Conservation (phyloP, 1,140 invertebrate genomes). For the Drosophila serrata region DNA sequence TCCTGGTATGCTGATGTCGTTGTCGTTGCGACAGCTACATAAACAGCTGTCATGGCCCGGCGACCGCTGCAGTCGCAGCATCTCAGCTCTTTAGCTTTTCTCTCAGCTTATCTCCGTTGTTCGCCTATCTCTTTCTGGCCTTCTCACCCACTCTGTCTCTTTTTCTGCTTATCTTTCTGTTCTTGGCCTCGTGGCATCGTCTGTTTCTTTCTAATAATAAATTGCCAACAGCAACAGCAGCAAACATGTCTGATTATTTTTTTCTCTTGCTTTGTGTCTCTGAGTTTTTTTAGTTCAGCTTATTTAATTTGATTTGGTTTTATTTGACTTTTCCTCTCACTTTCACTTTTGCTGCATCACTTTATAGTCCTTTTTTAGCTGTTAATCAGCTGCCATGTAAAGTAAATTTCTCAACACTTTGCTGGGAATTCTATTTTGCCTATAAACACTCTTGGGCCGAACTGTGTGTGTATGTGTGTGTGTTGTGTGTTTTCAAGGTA, state of each 20-base stretch:
- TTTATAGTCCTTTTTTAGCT: slow-evolving; percentile 19
- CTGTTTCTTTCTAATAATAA: slow-evolving; percentile 80
- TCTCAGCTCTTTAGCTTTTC: slow-evolving; percentile 8
- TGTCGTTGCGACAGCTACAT: slow-evolving; percentile 54
- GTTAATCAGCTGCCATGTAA: slow-evolving; percentile 52
- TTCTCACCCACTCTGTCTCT: not conserved
- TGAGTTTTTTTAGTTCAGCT: not conserved
- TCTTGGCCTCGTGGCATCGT: slow-evolving; percentile 52
- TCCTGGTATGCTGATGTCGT: slow-evolving; percentile 17
- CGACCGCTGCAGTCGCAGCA: slow-evolving; percentile 12
- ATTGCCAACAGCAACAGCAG: slow-evolving; percentile 66
- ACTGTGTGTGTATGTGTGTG: not conserved
- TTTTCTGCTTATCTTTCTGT: not conserved
- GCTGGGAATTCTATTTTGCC: slow-evolving; percentile 21
- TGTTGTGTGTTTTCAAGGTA: slow-evolving; percentile 47
- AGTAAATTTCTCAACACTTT: slow-evolving; percentile 35
- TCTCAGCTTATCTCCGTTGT: slow-evolving; percentile 1
- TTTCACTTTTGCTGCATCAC: slow-evolving; percentile 44
- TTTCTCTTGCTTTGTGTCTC: slow-evolving; percentile 6
- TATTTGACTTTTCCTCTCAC: slow-evolving; percentile 19
- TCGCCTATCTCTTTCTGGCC: slow-evolving; percentile 2
- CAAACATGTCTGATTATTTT: slow-evolving; percentile 45
- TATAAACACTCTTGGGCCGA: not conserved
- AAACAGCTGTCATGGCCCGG: slow-evolving; percentile 53
- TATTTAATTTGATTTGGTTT: slow-evolving; percentile 4